These are phyloP conservation scores for Fulmarus glacialis DNA, from an alignment of 2,113 vertebrate genomes.

Conservation along the genomic window DNA sequence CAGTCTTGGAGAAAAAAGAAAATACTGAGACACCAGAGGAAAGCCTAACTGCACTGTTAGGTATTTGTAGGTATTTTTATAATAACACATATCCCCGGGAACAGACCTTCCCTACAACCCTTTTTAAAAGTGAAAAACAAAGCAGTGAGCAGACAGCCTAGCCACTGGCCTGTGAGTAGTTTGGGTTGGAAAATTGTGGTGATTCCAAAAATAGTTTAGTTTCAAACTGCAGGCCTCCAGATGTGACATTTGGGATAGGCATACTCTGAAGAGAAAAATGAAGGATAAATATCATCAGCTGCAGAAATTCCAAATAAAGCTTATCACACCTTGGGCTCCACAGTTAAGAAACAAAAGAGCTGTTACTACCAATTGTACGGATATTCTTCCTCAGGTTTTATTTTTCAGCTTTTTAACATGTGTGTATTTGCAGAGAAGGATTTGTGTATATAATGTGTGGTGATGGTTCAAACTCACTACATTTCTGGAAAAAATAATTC, in stretches of 20 bases:
- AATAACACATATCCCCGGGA: conserved; percentile 40
- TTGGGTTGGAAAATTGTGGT: conserved; percentile 71
- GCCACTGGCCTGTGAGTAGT: conserved; percentile 55
- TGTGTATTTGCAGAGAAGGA: not conserved
- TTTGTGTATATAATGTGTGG: not conserved
- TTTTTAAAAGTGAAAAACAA: conserved; percentile 67
- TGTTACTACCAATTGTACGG: not conserved
- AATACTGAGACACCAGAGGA: conserved; percentile 35
- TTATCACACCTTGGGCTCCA: not conserved
- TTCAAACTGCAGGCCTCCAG: conserved; percentile 71
- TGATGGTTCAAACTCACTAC: not conserved
- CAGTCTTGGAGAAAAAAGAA: conserved; percentile 32
- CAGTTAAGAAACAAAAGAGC: not conserved
- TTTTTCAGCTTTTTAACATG: not conserved
- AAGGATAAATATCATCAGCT: conserved; percentile 58
- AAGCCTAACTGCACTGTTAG: conserved; percentile 12
- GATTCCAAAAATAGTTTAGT: conserved; percentile 73
- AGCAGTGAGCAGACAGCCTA: conserved; percentile 52
- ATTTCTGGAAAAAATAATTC: not conserved
- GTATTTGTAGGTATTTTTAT: conserved; percentile 53
- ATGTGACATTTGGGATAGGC: conserved; percentile 69
- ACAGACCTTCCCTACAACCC: not conserved
- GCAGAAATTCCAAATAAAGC: conserved; percentile 24
- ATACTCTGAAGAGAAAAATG: conserved; percentile 48
- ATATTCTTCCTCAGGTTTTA: not conserved